Conservation (phyloP, 53 echinoderm and acorn worm genomes). For the Echinometra lucunter region DNA sequence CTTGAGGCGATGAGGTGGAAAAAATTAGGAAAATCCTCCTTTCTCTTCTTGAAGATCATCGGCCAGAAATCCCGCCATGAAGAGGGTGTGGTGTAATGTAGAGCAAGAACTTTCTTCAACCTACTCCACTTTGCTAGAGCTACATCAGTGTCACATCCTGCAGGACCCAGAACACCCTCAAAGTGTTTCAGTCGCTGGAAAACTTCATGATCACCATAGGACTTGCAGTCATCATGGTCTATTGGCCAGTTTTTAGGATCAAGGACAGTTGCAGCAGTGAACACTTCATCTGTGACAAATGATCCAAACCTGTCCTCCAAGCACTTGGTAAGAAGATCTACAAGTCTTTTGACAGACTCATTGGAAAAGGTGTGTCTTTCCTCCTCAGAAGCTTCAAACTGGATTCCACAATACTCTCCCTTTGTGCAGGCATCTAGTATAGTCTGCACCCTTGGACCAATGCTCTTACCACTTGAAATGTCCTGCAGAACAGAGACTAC, state of each 20-base stretch:
- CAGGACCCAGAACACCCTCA: neutral
- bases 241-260: constrained; percentile 63
- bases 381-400: too few species aligned
- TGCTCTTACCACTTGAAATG: neutral
- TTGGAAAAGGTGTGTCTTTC: too few species aligned
- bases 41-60: constrained; percentile 1
- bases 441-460: neutral
- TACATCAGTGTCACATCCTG: constrained; percentile 57
- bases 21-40: constrained; percentile 55
- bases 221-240: neutral
- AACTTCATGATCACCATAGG: too few species aligned
- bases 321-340: too few species aligned
- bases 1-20: constrained; percentile 44
- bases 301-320: constrained; percentile 25
- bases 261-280: constrained; percentile 21
- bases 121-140: constrained; percentile 56
- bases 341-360: too few species aligned
- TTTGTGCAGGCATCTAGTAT: too few species aligned
- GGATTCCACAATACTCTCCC: too few species aligned
- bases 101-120: too few species aligned
- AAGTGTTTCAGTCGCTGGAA: constrained; percentile 24
- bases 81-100: neutral
- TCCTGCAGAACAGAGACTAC: too few species aligned
- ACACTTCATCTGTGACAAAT: neutral
- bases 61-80: constrained; percentile 56